Conservation (phyloP, 2,797 vertebrate species). For the Zalophus californianus region DNA sequence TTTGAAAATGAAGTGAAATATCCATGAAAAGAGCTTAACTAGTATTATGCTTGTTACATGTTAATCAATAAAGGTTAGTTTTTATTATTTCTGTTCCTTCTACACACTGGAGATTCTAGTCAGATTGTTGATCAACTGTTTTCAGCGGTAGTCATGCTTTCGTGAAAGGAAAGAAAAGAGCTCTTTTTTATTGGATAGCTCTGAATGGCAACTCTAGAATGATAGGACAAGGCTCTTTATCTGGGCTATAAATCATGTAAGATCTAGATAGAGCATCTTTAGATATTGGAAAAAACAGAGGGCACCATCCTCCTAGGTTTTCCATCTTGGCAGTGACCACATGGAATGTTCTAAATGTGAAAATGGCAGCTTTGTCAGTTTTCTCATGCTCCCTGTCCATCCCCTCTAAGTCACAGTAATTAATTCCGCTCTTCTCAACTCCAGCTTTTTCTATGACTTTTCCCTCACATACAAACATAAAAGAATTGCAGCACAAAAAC, state of each 20-base stretch:
- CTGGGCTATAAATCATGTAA: background rate
- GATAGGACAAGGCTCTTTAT: background rate
- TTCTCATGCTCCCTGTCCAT: background rate
- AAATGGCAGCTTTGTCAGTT: background rate
- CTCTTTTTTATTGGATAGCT: background rate
- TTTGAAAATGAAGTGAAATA: background rate
- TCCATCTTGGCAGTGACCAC: background rate
- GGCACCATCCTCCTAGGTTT: background rate
- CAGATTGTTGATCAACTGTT: background rate
- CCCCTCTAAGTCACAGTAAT: background rate
- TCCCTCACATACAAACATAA: background rate
- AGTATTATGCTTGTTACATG: background rate
- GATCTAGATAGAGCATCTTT: background rate
- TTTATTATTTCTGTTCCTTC: background rate
- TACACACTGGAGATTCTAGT: no score
- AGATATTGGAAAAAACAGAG: background rate
- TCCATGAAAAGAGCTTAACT: background rate
- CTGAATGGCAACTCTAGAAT: background rate
- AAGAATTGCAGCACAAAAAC: background rate
- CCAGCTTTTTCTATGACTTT: background rate
- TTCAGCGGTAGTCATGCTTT: background rate
- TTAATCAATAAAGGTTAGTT: background rate
- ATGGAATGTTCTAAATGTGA: background rate
- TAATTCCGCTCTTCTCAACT: background rate
- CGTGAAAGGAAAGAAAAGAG: background rate